Evolutionary conservation across 1,140 invertebrate genomes (phyloP).

Genomic region (Kradibia gibbosae): DNA sequence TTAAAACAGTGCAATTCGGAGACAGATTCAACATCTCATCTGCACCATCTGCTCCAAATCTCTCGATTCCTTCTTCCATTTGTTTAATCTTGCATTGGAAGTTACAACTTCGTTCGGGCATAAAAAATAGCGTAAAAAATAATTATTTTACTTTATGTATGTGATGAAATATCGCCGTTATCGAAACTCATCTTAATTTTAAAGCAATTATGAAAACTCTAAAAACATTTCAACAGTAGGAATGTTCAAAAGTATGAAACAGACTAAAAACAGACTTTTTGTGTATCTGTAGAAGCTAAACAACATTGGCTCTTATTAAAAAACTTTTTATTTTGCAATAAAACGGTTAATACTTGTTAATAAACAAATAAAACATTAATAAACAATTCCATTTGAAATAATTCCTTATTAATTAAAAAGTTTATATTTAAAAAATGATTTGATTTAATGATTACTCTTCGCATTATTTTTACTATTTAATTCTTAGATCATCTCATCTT

Average conservation of each 20-base stretch:
- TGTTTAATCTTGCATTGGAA: neutral
- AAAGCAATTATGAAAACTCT: constrained; percentile 40
- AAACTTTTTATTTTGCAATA: neutral
- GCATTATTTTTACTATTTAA: no score
- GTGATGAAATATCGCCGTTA: constrained; percentile 42
- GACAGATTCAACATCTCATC: neutral
- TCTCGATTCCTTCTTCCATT: neutral
- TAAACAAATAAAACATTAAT: no score
- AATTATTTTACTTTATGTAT: constrained; percentile 37
- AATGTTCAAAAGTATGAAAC: neutral
- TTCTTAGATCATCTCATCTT: no score
- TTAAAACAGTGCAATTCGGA: constrained; percentile 1
- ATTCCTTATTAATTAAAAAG: no score
- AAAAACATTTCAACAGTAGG: constrained; percentile 35
- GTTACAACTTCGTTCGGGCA: neutral
- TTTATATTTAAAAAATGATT: no score
- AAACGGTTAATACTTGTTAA: no score
- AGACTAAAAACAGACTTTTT: no score
- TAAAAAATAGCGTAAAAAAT: constrained; percentile 35
- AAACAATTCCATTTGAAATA: no score
- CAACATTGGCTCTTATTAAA: neutral
- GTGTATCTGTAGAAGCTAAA: neutral
- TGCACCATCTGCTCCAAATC: neutral
- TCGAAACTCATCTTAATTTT: constrained; percentile 30
- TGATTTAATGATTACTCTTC: no score